Conservation (phyloP, 1,140 invertebrate species). For the Drosophila fuyamai region DNA sequence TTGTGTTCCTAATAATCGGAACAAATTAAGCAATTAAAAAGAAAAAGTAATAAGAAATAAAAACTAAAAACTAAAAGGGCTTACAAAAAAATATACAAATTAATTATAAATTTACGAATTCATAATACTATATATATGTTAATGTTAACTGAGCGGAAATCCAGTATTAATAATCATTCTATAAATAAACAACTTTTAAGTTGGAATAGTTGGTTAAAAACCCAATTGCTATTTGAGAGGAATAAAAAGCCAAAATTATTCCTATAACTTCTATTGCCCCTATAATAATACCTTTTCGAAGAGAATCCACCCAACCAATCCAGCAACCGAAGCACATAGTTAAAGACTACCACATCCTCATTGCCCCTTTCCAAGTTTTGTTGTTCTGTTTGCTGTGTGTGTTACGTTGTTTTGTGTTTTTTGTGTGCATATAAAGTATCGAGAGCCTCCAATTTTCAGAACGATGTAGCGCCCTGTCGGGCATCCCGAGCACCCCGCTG, state of each 20-base stretch:
- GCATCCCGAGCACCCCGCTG: constrained; percentile 81
- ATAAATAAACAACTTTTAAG: too few species aligned
- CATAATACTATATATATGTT: too few species aligned
- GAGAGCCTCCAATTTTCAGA: constrained; percentile 82
- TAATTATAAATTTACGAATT: too few species aligned
- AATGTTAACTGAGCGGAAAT: too few species aligned
- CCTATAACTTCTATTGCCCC: neutral
- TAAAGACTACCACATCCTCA: constrained; percentile 4
- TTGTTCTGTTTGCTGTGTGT: constrained; percentile 46
- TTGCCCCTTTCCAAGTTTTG: constrained; percentile 6
- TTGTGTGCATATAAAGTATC: constrained; percentile 79
- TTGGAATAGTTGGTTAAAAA: too few species aligned
- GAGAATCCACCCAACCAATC: neutral
- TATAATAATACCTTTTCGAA: neutral
- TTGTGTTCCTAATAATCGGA: too few species aligned
- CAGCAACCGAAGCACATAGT: constrained; percentile 12
- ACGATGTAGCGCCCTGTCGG: constrained; percentile 86
- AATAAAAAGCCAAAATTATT: neutral
- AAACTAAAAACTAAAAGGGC: too few species aligned
- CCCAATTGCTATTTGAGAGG: neutral
- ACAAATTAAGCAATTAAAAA: too few species aligned
- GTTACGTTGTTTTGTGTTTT: constrained; percentile 38
- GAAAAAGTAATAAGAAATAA: too few species aligned
- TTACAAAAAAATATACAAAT: too few species aligned
- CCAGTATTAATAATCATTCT: too few species aligned